phyloP scores from a whole-genome alignment of 2,113 vertebrate genomes.

The Phocoena phocoena region DNA sequence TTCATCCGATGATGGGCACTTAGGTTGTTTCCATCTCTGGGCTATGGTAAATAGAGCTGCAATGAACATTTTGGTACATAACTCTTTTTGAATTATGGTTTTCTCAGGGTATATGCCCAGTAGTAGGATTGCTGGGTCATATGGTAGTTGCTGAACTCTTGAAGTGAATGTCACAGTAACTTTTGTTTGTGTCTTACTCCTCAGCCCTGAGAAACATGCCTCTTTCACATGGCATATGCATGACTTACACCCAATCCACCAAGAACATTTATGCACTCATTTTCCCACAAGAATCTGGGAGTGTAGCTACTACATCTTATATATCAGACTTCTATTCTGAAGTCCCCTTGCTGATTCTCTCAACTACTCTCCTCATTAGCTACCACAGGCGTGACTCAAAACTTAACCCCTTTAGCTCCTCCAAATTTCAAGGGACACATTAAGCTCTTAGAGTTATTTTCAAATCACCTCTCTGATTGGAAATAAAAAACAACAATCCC shows the following conservation, averaged over 20 bases:
- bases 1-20: no score
- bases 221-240: not conserved
- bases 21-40: no score
- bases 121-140: no score
- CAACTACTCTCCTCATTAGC: not conserved
- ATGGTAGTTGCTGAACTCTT: not conserved
- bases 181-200: not conserved
- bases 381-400: not conserved
- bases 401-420: not conserved
- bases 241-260: not conserved
- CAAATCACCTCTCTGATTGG: not conserved
- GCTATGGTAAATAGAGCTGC: no score
- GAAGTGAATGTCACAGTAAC: accelerated
- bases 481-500: not conserved
- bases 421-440: not conserved
- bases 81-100: no score
- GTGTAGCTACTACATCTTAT: not conserved
- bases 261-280: not conserved
- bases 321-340: not conserved
- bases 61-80: no score
- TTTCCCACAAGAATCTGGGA: not conserved
- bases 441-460: not conserved
- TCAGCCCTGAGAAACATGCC: not conserved
- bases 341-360: not conserved
- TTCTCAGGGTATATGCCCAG: no score